Conservation (phyloP, 2,113 vertebrate genomes). For the Rhizomys pruinosus region DNA sequence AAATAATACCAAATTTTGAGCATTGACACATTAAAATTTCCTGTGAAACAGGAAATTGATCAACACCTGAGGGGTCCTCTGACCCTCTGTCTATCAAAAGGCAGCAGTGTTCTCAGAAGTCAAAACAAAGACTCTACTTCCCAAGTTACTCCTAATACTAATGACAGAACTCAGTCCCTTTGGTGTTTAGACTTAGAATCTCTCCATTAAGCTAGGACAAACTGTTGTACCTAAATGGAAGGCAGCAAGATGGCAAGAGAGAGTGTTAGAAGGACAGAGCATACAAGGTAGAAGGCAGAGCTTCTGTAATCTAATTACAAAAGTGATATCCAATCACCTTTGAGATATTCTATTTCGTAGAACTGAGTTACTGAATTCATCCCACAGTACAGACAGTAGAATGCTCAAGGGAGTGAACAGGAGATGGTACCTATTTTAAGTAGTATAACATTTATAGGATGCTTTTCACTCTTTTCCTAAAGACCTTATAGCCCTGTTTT, state of each 20-base stretch:
- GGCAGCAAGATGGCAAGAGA: background rate
- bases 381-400: background rate
- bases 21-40: background rate
- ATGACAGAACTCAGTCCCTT: background rate
- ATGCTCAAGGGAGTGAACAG: background rate
- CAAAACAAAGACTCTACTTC: background rate
- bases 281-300: background rate
- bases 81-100: background rate
- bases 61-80: background rate
- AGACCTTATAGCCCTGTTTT: background rate
- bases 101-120: background rate
- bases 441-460: background rate
- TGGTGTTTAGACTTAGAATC: background rate
- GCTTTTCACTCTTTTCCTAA: background rate
- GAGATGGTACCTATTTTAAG: background rate
- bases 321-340: no score
- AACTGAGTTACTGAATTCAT: background rate
- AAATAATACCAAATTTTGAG: background rate
- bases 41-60: background rate
- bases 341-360: background rate
- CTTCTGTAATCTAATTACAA: background rate
- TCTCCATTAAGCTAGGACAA: background rate
- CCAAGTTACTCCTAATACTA: background rate
- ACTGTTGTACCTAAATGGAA: background rate
- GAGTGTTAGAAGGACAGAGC: background rate